Percentiles rank a stretch among this genome's conserved stretches.
Conservation (phyloP, 2,888 invertebrate genomes). For the Drosophila putrida region DNA sequence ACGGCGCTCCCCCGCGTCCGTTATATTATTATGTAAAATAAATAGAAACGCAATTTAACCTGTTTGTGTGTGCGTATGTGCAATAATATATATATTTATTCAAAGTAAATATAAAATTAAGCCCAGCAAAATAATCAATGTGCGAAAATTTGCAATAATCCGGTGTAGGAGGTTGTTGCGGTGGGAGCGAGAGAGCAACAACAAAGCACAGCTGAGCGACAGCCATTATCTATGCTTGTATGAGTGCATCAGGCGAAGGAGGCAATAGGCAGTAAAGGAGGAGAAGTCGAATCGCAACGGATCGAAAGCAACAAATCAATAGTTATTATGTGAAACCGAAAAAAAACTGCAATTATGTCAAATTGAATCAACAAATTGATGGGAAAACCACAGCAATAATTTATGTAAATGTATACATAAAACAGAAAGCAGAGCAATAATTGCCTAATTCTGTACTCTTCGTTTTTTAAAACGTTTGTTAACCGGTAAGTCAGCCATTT, state of each 20-base stretch:
- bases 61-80: constrained; percentile 29
- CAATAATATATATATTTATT: constrained; percentile 26
- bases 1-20: constrained; percentile 32
- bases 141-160: constrained; percentile 52
- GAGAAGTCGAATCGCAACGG: constrained; percentile 22
- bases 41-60: constrained; percentile 13
- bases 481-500: constrained; percentile 75
- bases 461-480: constrained; percentile 38
- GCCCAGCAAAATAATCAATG: constrained; percentile 59
- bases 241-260: constrained; percentile 33
- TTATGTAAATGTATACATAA: not conserved
- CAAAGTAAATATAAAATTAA: constrained; percentile 30
- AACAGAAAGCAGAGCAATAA: constrained; percentile 15
- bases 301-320: constrained; percentile 57
- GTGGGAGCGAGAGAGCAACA: constrained; percentile 29
- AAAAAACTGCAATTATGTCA: constrained; percentile 63
- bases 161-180: constrained; percentile 31
- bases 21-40: constrained; percentile 46
- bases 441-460: constrained; percentile 48
- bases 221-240: constrained; percentile 21
- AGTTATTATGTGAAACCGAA: constrained; percentile 48
- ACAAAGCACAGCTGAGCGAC: constrained; percentile 59
- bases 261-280: constrained; percentile 34
- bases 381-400: constrained; percentile 21
- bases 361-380: constrained; percentile 51